A percentile compares a stretch with the other conserved stretches of the same genome.
Conservation (phyloP, 2,888 invertebrate species). For the Dimorphilus gyrociliatus region DNA sequence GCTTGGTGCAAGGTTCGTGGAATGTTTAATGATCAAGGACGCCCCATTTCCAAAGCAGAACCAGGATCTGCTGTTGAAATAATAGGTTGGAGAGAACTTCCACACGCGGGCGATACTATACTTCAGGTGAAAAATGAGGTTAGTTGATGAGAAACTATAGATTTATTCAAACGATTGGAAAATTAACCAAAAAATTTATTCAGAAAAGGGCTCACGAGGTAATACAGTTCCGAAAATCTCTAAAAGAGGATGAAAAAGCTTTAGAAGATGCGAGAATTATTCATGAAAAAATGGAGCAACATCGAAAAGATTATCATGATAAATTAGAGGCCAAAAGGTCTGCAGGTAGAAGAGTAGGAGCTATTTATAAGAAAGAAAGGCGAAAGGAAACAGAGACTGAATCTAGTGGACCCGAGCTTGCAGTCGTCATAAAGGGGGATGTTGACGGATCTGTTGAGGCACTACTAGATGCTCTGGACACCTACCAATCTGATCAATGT, state of each 20-base stretch:
- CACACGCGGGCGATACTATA: slow-evolving; percentile 70
- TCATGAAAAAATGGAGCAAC: slow-evolving; percentile 44
- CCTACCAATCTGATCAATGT: slow-evolving; percentile 50
- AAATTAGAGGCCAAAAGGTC: slow-evolving; percentile 13
- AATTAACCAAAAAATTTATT: too few relatives aligned
- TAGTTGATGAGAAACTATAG: too few relatives aligned
- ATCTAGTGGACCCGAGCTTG: slow-evolving; percentile 14
- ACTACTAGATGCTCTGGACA: slow-evolving; percentile 69
- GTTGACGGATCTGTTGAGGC: slow-evolving; percentile 93
- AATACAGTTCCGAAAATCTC: slow-evolving; percentile 48
- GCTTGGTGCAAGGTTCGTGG: slow-evolving; percentile 65
- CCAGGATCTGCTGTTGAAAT: slow-evolving; percentile 69
- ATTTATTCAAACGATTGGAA: too few relatives aligned
- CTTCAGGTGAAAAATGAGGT: slow-evolving; percentile 61
- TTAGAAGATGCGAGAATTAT: slow-evolving; percentile 49
- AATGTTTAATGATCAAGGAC: slow-evolving; percentile 61
- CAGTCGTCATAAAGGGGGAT: slow-evolving; percentile 46
- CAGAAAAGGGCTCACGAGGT: slow-evolving; percentile 43
- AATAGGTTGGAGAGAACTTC: slow-evolving; percentile 70
- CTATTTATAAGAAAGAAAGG: slow-evolving; percentile 7
- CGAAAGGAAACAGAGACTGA: slow-evolving; percentile 12
- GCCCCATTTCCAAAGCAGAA: slow-evolving; percentile 48
- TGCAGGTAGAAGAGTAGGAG: slow-evolving; percentile 8
- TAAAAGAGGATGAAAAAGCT: slow-evolving; percentile 47
- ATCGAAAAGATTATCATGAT: slow-evolving; percentile 20